Conservation (phyloP, 2,113 vertebrate species). For the Arothron firmamentum region DNA sequence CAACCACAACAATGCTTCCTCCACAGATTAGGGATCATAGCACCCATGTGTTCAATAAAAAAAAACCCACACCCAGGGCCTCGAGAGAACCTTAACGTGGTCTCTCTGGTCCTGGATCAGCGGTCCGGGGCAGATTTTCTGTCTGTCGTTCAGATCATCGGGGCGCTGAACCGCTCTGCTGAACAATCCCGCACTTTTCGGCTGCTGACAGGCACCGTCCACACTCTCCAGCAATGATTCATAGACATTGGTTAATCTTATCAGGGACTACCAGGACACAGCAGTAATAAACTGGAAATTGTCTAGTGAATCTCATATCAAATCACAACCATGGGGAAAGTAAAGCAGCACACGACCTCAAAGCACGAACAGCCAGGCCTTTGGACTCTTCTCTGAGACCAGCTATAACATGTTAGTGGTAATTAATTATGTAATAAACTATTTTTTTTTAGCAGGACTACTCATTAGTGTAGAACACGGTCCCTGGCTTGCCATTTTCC, state of each 20-base stretch:
- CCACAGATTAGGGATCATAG: slow-evolving; percentile 42
- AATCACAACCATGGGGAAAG: slow-evolving; percentile 61
- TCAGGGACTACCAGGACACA: slow-evolving; percentile 71
- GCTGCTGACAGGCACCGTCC: slow-evolving; percentile 45
- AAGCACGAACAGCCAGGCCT: slow-evolving; percentile 14
- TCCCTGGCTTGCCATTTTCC: slow-evolving; percentile 11
- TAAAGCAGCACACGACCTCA: slow-evolving; percentile 31
- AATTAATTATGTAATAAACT: slow-evolving; percentile 60
- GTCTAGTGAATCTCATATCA: slow-evolving; percentile 65
- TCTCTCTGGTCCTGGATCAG: slow-evolving; percentile 18
- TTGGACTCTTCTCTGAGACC: slow-evolving; percentile 10
- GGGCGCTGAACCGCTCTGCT: slow-evolving; percentile 9
- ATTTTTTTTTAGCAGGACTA: slow-evolving; percentile 22
- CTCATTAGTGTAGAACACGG: slow-evolving; percentile 15
- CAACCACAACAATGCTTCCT: slow-evolving; percentile 18
- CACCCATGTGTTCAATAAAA: slow-evolving; percentile 8
- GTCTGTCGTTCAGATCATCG: slow-evolving; percentile 26
- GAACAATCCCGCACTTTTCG: slow-evolving; percentile 18
- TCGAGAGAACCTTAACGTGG: slow-evolving; percentile 15
- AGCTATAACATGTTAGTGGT: slow-evolving; percentile 42
- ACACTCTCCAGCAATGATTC: slow-evolving; percentile 56
- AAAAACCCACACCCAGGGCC: slow-evolving; percentile 15
- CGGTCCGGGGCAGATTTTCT: slow-evolving; percentile 27
- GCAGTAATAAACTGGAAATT: slow-evolving; percentile 73
- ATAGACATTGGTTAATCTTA: slow-evolving; percentile 69